Base-by-base conservation (phyloP, 2,797 vertebrate species). In the Argyrosomus regius region DNA sequence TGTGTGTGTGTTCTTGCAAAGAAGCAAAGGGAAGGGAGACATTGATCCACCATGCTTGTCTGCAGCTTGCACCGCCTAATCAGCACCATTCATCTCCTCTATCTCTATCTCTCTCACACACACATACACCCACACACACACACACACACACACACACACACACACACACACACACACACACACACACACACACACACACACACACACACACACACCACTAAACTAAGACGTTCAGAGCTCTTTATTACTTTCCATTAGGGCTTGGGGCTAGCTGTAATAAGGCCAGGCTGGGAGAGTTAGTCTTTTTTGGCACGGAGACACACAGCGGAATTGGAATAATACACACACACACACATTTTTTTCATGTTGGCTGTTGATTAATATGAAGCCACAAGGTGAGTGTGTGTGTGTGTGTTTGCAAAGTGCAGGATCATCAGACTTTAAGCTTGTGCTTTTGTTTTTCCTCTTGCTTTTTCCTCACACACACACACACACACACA, bases 171-270 rank as follows among this genome's bases (percentile, higher is more conserved):
- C 59, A 75, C 43, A 65, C 67, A 60, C 50, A 56, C 60, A 75
- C 52, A 69, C 80, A 67, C 66, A 50, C 53, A 54, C 41, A 53
- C 71, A 26, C 58, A 35, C 64, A 63, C 22, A 0, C 26, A 61
- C 35, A 65, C 71, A 83, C 56, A 63, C 17, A 74, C 13, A 68
- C 50, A 70, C 80, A 70, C 13, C 13, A 11, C 63, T 68, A 81
- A 69, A 82, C 53, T 46, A 85, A 83, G 81, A 78, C n/a, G 69
- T 87, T 90, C 72, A 61, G n/a, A 74, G 74, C 68, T 82, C 68
- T 85, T 92, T 90, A 90, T 90, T 87, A 86, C 76, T 83, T 86
- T 83, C 83, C 83, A 91, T 86, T 87, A 89, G 67, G 16, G 75
- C 86, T 80, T 0, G 41, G 18, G 87, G 88, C 84, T 28, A 43